phyloP scores from a whole-genome alignment of 2,113 vertebrate species.

The Gnathonemus longibarbis region DNA sequence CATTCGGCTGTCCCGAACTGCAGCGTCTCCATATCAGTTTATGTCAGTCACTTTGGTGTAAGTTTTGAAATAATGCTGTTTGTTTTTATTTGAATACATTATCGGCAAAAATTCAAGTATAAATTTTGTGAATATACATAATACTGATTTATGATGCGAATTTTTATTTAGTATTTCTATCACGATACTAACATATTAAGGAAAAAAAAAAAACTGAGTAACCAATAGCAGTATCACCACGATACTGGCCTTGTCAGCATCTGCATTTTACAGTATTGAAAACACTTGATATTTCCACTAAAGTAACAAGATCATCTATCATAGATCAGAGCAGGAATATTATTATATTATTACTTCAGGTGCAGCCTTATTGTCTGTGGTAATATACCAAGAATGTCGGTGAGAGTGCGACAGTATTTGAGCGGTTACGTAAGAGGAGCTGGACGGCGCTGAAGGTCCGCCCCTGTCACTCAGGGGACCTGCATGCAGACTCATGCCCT shows the following conservation, averaged over 20 bases:
- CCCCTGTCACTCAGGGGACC: conserved; percentile 49
- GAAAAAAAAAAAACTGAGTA: background rate
- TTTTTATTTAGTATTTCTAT: background rate
- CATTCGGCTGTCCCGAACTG: background rate
- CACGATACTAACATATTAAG: background rate
- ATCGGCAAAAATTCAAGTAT: background rate
- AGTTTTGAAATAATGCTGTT: background rate
- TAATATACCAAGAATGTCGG: conserved; percentile 1
- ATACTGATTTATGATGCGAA: background rate
- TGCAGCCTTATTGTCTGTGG: background rate
- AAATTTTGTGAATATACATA: background rate
- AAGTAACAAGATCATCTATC: background rate
- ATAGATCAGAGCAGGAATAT: background rate
- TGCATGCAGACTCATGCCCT: conserved; percentile 52
- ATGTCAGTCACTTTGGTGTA: background rate
- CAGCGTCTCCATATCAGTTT: background rate
- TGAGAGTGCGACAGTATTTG: conserved; percentile 1
- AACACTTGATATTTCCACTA: background rate
- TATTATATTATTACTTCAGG: background rate
- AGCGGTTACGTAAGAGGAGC: conserved; percentile 45
- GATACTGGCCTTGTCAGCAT: background rate
- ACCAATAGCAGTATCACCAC: background rate
- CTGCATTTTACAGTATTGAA: background rate
- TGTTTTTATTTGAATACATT: background rate
- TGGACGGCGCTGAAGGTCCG: conserved; percentile 45